Evolutionary conservation across 2,888 invertebrate genomes (phyloP), one percentile per base, ranked within the genome.

Genomic region (Micropterix aruncella): DNA sequence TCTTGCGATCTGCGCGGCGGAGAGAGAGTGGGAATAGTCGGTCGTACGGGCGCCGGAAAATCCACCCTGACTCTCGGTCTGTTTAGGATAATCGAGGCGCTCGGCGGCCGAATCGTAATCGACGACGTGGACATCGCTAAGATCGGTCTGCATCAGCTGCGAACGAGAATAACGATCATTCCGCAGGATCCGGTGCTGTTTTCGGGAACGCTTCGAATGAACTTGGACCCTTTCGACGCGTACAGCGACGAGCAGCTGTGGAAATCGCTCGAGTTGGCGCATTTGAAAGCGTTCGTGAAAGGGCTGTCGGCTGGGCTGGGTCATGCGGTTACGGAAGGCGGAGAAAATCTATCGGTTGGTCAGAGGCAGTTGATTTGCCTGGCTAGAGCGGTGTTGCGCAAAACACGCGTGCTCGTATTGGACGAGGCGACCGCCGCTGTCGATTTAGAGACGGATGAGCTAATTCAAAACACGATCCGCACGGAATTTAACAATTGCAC

Each of bases 141-240:
- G 41, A 69, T 94, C 54, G 93, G 93, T 15, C 74, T 94, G 40
- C 93, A 93, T 62, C 82, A 85, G 56, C 66, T 94, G 50, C 76
- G 93, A 46, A 82, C 86, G 7, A 77, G 83, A 51, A 72, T 92
- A 52, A 91, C 91, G 38, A 90, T 92, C 57, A 92, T 86, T 60
- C 84, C 85, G 38, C 85, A 96, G 73, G 96, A 96, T 69, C 95
- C 95, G 0, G 90, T 95, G 40, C 72, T 96, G 47, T 96, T 96
- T 70, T 91, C 92, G 16, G 95, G 95, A 41, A 83, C 83, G 3
- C 68, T 96, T 52, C 76, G 95, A 42, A 76, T 88, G 68, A 96
- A 96, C 70, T 74, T 96, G 49, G 96, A 96, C 71, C 96, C 96
- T 2, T 91, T 94, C 63, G 73, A 78, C 52, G 62, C 63, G 2